phyloP scores from a whole-genome alignment of 2,888 invertebrate genomes.

The Craniophora ligustri region DNA sequence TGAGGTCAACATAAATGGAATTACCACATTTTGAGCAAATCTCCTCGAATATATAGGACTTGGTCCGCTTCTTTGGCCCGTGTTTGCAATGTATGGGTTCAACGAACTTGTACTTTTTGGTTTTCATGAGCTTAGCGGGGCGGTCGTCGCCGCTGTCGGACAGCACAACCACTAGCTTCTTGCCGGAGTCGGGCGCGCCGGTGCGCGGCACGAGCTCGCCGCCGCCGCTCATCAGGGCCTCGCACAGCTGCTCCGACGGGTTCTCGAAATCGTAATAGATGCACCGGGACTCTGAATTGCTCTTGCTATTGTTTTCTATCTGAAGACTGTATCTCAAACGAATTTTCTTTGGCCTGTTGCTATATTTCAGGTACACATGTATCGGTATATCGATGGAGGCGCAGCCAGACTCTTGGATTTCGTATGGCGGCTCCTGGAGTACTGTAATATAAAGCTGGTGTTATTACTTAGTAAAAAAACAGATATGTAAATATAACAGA shows the following conservation, averaged over 20 bases:
- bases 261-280: constrained; percentile 83
- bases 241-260: constrained; percentile 76
- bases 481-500: constrained; percentile 50
- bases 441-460: constrained; percentile 70
- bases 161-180: constrained; percentile 70
- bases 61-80: constrained; percentile 61
- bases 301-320: constrained; percentile 78
- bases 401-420: constrained; percentile 85
- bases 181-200: constrained; percentile 55
- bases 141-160: constrained; percentile 66
- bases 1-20: constrained; percentile 72
- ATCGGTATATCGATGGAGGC: constrained; percentile 84
- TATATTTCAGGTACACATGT: constrained; percentile 83
- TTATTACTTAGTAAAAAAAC: constrained; percentile 56
- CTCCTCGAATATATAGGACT: constrained; percentile 68
- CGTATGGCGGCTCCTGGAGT: constrained; percentile 85
- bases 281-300: constrained; percentile 76
- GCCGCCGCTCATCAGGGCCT: constrained; percentile 79
- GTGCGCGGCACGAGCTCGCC: constrained; percentile 77
- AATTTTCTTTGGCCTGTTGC: constrained; percentile 80
- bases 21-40: constrained; percentile 78
- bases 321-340: constrained; percentile 79
- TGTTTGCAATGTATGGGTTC: constrained; percentile 75
- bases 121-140: constrained; percentile 53
- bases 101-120: constrained; percentile 73